Evolutionary conservation across 2,888 invertebrate genomes (phyloP).

Genomic region (Oscheius sp.): DNA sequence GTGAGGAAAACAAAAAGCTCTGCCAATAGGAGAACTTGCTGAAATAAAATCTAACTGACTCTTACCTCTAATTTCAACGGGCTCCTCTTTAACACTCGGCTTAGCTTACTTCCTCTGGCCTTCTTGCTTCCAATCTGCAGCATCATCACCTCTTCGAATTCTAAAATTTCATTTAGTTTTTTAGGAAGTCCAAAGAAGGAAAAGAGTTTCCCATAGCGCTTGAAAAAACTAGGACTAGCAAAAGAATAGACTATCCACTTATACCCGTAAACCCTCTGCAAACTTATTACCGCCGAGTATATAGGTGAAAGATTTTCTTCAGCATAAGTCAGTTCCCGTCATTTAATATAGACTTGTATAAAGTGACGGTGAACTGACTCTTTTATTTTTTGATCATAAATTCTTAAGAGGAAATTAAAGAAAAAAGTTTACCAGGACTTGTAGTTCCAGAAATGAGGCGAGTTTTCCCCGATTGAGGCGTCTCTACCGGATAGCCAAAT

Average conservation of each 20-base stretch:
- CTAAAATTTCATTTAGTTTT: constrained; percentile 40
- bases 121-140: constrained; percentile 52
- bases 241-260: no score
- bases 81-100: constrained; percentile 86
- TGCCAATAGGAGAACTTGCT: no score
- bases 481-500: constrained; percentile 87
- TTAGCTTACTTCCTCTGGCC: constrained; percentile 75
- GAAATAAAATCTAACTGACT: constrained; percentile 74
- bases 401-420: neutral
- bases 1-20: constrained; percentile 5
- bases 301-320: no score
- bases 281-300: no score
- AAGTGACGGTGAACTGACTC: no score
- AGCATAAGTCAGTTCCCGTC: no score
- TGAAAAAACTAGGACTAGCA: no score
- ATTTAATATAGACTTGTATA: no score
- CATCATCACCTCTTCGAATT: constrained; percentile 52
- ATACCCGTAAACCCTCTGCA: no score
- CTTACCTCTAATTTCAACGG: constrained; percentile 83
- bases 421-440: constrained; percentile 79
- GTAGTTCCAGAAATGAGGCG: constrained; percentile 83
- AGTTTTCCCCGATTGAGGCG: constrained; percentile 79
- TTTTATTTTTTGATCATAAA: no score
- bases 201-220: no score
- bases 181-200: no score